A percentile compares a stretch with the other conserved stretches of the same genome.
Evolutionary conservation across 2,113 vertebrate genomes (phyloP).

Genomic region (Hiodon tergisus): DNA sequence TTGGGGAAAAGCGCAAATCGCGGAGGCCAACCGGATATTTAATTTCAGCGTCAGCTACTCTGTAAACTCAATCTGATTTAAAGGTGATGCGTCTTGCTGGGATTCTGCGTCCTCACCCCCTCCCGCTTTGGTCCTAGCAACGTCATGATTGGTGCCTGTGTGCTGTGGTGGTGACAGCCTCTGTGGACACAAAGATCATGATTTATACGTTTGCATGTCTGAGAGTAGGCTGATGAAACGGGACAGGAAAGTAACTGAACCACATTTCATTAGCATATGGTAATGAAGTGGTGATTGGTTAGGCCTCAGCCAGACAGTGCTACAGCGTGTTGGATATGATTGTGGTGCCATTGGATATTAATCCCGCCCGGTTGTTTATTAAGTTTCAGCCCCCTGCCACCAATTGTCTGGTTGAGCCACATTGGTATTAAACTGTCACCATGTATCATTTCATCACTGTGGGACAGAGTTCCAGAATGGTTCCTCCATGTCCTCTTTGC

Average conservation of each 20-base stretch:
- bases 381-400: neutral
- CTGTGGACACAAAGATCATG: neutral
- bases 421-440: neutral
- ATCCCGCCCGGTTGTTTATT: neutral
- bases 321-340: neutral
- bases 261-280: slow-evolving; percentile 4
- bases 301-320: neutral
- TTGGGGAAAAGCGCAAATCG: too few relatives aligned
- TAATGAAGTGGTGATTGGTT: slow-evolving; percentile 16
- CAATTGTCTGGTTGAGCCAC: neutral
- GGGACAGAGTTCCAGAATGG: neutral
- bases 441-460: neutral
- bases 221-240: too few relatives aligned
- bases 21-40: too few relatives aligned
- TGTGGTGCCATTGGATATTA: slow-evolving; percentile 7
- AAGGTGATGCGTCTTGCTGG: too few relatives aligned
- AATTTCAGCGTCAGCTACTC: too few relatives aligned
- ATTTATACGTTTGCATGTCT: neutral
- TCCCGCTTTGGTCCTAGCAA: too few relatives aligned
- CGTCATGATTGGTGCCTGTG: too few relatives aligned
- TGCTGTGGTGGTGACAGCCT: neutral
- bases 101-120: too few relatives aligned
- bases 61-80: too few relatives aligned
- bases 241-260: neutral
- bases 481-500: neutral